Base-by-base conservation (phyloP, 2,888 invertebrate species). In the Teinopalpus imperialis region DNA sequence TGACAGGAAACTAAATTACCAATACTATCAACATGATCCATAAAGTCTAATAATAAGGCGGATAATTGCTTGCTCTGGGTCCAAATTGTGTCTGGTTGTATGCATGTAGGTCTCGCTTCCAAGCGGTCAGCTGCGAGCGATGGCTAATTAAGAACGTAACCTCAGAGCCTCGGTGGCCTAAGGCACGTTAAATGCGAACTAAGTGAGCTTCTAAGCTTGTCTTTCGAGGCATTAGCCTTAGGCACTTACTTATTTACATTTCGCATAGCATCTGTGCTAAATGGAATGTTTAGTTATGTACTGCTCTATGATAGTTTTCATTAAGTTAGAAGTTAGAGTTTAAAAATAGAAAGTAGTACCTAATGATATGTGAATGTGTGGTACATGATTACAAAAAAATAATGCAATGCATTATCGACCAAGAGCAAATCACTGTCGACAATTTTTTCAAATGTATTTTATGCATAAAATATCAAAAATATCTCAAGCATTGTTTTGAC, bases 141-240 rank as follows among this genome's bases (percentile, higher is more conserved):
- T 78, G 74, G 79, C 78, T 83, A 85, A 87, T 87, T 87, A 86
- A 81, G 85, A 76, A 81, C 72, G 69, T 72, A 73, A 81, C 83
- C 83, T 78, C 81, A 74, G 66, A 62, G 66, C 61, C 62, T 68
- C 57, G 63, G 63, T 74, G 65, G 76, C 59, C 63, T 74, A 67
- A 74, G 80, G 76, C 76, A 64, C 60, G 67, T 74, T 78, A 81
- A 82, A 82, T 81, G 75, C 65, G 66, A 65, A 66, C 77, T 80
- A 78, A 80, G 78, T 76, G 74, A 74, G 70, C 73, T 72, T 62
- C 66, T 66, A 66, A 73, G 72, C 69, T 69, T 66, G 76, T 75
- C 74, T 72, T 72, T 69, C 59, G 55, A 61, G 63, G 71, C 63
- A 64, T 74, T 71, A 71, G 65, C 40, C 21, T 59, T 53, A 60